Evolutionary conservation across 2,797 vertebrate species (phyloP).

Genomic region (Lacerta bilineata): DNA sequence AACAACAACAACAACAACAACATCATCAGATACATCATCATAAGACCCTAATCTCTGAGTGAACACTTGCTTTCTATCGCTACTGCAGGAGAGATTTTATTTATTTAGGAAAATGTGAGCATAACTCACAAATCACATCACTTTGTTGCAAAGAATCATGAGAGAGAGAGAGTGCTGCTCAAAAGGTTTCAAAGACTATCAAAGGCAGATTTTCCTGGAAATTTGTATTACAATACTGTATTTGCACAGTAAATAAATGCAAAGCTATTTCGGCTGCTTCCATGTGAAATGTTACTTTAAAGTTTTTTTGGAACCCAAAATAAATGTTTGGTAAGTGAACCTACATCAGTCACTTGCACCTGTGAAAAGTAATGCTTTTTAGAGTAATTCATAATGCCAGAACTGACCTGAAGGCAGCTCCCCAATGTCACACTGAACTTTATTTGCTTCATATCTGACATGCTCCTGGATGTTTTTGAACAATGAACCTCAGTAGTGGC

Average conservation of each 20-base stretch:
- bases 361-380: neutral
- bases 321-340: neutral
- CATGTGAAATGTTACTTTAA: neutral
- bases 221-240: neutral
- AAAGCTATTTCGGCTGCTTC: constrained; percentile 2
- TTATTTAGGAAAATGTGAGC: constrained; percentile 18
- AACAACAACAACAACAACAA: neutral
- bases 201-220: neutral
- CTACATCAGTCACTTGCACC: neutral
- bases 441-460: neutral
- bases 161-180: neutral
- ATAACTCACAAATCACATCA: constrained; percentile 13
- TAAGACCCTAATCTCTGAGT: constrained; percentile 27
- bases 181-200: constrained; percentile 1
- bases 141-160: constrained; percentile 24
- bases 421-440: neutral
- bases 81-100: neutral
- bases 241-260: neutral
- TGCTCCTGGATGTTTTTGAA: neutral
- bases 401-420: neutral
- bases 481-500: neutral
- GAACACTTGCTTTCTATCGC: constrained; percentile 37
- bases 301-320: neutral
- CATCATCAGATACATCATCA: constrained; percentile 37
- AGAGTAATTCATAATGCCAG: constrained; percentile 11